These are phyloP conservation scores for Tachysurus fulvidraco DNA, from an alignment of 2,113 vertebrate genomes.

Conservation along the genomic window DNA sequence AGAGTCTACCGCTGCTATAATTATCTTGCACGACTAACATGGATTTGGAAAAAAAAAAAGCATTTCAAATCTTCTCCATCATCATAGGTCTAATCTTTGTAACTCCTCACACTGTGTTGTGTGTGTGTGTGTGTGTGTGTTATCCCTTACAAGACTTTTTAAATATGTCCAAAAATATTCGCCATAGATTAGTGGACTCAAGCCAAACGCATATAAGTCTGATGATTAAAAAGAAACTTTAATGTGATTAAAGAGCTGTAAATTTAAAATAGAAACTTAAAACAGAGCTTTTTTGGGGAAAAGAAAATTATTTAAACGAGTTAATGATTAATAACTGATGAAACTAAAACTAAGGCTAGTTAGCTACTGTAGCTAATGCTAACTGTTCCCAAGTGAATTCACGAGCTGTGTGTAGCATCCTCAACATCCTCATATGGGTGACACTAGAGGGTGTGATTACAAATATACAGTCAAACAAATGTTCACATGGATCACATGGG, in stretches of 20 bases:
- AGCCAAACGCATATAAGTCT: background rate
- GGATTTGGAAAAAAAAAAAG: slow-evolving; percentile 2
- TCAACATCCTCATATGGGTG: too few relatives aligned
- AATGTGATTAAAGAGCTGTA: background rate
- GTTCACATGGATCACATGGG: too few relatives aligned
- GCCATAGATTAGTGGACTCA: too few relatives aligned
- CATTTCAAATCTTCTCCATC: slow-evolving; percentile 1
- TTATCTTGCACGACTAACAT: background rate
- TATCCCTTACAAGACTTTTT: too few relatives aligned
- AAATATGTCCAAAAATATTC: background rate
- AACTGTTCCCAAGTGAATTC: background rate
- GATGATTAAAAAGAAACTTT: background rate
- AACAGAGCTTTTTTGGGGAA: background rate
- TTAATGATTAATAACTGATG: background rate
- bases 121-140: slow-evolving; percentile 32
- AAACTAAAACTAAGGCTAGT: background rate
- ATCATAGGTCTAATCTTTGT: background rate
- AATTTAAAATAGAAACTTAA: too few relatives aligned
- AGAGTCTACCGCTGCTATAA: slow-evolving; percentile 7
- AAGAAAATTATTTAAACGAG: background rate
- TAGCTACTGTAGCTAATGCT: background rate
- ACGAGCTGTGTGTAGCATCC: background rate
- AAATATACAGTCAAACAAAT: too few relatives aligned
- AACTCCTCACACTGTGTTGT: background rate
- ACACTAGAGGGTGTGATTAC: too few relatives aligned